These are phyloP conservation scores for Ceraclea dissimilis DNA, from an alignment of 2,888 invertebrate species.

Conservation along the genomic window DNA sequence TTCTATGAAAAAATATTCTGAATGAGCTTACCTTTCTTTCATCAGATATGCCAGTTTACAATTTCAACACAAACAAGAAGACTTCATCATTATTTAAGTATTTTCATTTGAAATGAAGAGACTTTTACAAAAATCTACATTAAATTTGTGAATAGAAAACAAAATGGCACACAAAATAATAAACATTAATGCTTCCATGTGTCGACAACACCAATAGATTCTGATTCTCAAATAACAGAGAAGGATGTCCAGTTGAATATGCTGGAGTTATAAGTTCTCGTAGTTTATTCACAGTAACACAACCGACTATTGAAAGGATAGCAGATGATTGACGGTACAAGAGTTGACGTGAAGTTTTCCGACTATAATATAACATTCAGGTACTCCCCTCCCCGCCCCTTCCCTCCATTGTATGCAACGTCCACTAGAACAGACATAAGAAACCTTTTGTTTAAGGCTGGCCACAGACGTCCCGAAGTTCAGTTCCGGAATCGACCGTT, in stretches of 20 bases:
- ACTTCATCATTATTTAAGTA: too few relatives aligned
- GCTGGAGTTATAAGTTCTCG: neutral
- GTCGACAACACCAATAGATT: neutral
- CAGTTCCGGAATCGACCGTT: too few relatives aligned
- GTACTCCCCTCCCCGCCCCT: constrained; percentile 15
- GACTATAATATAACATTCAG: constrained; percentile 25
- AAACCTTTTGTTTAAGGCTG: too few relatives aligned
- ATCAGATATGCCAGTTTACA: too few relatives aligned
- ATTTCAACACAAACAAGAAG: too few relatives aligned
- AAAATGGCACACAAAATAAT: constrained; percentile 9
- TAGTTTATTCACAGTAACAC: neutral
- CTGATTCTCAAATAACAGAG: neutral
- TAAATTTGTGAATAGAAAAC: constrained; percentile 6
- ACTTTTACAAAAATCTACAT: constrained; percentile 4
- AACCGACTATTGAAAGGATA: neutral
- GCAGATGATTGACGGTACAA: constrained; percentile 4
- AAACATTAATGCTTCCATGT: constrained; percentile 7
- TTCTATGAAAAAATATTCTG: too few relatives aligned
- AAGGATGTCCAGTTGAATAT: neutral
- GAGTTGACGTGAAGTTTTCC: neutral
- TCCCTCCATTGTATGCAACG: too few relatives aligned
- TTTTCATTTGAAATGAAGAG: too few relatives aligned
- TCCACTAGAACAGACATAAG: too few relatives aligned
- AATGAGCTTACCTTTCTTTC: too few relatives aligned
- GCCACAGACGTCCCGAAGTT: too few relatives aligned